Evolutionary conservation across 37 sponge, comb jelly and placozoan genomes (phyloP).

Genomic region (Chondrosia reniformis): DNA sequence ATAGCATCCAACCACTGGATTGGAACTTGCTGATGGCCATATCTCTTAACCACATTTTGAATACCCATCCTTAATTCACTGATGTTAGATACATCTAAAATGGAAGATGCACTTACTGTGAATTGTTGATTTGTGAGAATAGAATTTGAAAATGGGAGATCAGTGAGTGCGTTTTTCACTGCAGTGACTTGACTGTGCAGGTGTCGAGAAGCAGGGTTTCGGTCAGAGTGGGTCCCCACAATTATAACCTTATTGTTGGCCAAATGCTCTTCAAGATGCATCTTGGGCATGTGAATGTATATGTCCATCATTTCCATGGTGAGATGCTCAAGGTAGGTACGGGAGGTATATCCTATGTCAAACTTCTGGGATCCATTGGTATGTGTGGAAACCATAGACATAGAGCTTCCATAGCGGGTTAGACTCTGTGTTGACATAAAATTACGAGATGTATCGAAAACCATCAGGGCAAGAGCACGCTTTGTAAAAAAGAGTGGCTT

Average conservation of each 20-base stretch:
- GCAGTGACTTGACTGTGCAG: slow-evolving; percentile 27
- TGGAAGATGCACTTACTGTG: slow-evolving; percentile 51
- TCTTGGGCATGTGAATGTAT: slow-evolving; percentile 34
- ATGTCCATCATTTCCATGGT: slow-evolving; percentile 28
- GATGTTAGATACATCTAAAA: slow-evolving; percentile 49
- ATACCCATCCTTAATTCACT: slow-evolving; percentile 51
- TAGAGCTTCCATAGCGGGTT: slow-evolving; percentile 4
- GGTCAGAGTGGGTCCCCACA: slow-evolving; percentile 70
- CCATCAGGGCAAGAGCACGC: slow-evolving; percentile 28
- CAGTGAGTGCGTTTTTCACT: slow-evolving; percentile 31
- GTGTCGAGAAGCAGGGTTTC: slow-evolving; percentile 3
- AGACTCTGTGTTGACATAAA: slow-evolving; percentile 27
- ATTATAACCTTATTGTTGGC: slow-evolving; percentile 39
- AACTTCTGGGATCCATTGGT: not conserved
- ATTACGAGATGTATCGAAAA: slow-evolving; percentile 40
- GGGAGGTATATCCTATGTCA: not conserved
- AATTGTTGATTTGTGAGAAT: slow-evolving; percentile 36
- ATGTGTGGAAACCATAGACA: not conserved
- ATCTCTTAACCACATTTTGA: slow-evolving; percentile 35
- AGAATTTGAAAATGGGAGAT: slow-evolving; percentile 30
- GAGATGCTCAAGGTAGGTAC: slow-evolving; percentile 45
- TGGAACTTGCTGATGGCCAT: slow-evolving; percentile 50
- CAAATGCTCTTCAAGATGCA: slow-evolving; percentile 21
- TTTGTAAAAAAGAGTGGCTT: slow-evolving; percentile 44
- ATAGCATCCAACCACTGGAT: slow-evolving; percentile 57